These are phyloP conservation scores for Montipora capitata DNA, from an alignment of 92 coral and sea anemone genomes.

Conservation along the genomic window DNA sequence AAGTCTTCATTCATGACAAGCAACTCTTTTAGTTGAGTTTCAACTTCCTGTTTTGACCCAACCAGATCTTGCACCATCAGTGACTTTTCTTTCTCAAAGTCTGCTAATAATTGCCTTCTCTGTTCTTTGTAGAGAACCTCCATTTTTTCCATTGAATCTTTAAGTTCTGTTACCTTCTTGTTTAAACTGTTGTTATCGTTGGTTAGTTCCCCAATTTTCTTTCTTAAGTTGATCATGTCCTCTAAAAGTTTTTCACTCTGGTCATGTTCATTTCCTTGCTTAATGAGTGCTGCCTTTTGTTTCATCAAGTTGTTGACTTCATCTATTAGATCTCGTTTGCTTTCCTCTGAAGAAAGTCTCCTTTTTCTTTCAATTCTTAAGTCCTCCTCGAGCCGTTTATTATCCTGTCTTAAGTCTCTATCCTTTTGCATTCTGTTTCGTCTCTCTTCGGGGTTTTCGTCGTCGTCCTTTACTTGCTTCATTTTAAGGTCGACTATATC, in stretches of 20 bases:
- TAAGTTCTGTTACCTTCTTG: slow-evolving; percentile 55
- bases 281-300: slow-evolving; percentile 54
- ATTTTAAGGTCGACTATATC: slow-evolving; percentile 82
- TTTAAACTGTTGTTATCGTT: slow-evolving; percentile 48
- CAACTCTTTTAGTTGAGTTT: slow-evolving; percentile 70
- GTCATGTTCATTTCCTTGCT: slow-evolving; percentile 40
- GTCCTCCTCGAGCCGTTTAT: slow-evolving; percentile 70
- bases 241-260: slow-evolving; percentile 18
- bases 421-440: slow-evolving; percentile 62
- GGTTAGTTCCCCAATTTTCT: slow-evolving; percentile 45
- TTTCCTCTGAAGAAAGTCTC: slow-evolving; percentile 54
- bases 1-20: slow-evolving; percentile 63
- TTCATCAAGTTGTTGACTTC: slow-evolving; percentile 65
- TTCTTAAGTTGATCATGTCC: slow-evolving; percentile 49
- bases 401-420: slow-evolving; percentile 61
- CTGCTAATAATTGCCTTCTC: slow-evolving; percentile 34
- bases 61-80: slow-evolving; percentile 65
- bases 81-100: slow-evolving; percentile 61
- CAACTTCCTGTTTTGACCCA: slow-evolving; percentile 69
- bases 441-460: slow-evolving; percentile 46
- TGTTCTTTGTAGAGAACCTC: slow-evolving; percentile 44
- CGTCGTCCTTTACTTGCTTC: slow-evolving; percentile 71
- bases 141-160: slow-evolving; percentile 61
- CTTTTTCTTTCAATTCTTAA: slow-evolving; percentile 53
- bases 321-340: slow-evolving; percentile 58